Percentiles rank a stretch among this genome's conserved stretches.
Evolutionary conservation across 2,888 invertebrate genomes (phyloP).

Genomic region (Acleris emargana): DNA sequence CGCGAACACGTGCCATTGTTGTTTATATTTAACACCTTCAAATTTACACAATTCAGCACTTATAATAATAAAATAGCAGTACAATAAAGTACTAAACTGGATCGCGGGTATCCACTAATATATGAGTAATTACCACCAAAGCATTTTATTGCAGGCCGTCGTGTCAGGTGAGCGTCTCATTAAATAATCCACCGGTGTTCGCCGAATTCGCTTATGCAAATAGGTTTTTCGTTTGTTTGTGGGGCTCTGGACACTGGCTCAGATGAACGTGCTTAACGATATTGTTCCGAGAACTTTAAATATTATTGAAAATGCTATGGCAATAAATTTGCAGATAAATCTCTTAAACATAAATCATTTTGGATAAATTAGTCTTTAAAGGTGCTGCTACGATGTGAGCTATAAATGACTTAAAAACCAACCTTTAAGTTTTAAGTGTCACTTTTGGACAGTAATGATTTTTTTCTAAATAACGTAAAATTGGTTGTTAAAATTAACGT

Average conservation of each 20-base stretch:
- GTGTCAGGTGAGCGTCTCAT: slow-evolving; percentile 54
- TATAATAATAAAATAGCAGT: background rate
- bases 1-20: slow-evolving; percentile 47
- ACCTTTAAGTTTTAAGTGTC: too few species aligned
- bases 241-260: slow-evolving; percentile 53
- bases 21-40: slow-evolving; percentile 18
- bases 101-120: slow-evolving; percentile 37
- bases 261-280: slow-evolving; percentile 53
- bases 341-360: slow-evolving; percentile 39
- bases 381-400: background rate
- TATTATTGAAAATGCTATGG: slow-evolving; percentile 46
- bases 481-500: too few species aligned
- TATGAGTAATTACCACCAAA: slow-evolving; percentile 50
- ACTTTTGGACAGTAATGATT: too few species aligned
- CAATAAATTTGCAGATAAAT: slow-evolving; percentile 47
- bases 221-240: slow-evolving; percentile 54
- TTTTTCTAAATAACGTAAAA: too few species aligned
- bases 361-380: slow-evolving; percentile 6
- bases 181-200: slow-evolving; percentile 64
- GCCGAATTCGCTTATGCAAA: slow-evolving; percentile 65
- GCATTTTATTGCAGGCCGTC: slow-evolving; percentile 54
- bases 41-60: background rate
- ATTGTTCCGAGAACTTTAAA: slow-evolving; percentile 53
- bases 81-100: background rate
- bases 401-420: background rate